Percentiles rank a stretch among this genome's conserved stretches.
Conservation (phyloP, 2,888 invertebrate genomes). For the Sarcophaga subvicina region DNA sequence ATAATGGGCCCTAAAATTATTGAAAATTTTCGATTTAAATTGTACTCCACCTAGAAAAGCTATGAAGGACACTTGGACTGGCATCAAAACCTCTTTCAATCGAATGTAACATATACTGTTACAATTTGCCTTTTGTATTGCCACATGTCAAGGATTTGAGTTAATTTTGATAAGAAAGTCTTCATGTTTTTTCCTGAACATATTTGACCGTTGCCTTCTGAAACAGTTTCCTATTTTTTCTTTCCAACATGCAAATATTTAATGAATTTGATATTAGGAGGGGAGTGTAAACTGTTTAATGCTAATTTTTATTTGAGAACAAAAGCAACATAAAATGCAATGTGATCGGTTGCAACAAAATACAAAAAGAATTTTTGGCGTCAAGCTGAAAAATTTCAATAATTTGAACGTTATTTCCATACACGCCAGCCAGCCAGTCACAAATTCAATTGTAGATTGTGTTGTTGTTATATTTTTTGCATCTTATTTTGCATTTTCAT, state of each 20-base stretch:
- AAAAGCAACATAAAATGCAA: neutral
- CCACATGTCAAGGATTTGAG: too few species aligned
- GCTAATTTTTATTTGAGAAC: slow-evolving; percentile 24
- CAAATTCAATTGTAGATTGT: slow-evolving; percentile 78
- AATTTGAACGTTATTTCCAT: slow-evolving; percentile 52
- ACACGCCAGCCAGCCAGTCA: slow-evolving; percentile 66
- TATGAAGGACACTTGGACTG: too few species aligned
- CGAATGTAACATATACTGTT: too few species aligned
- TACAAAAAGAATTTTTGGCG: slow-evolving; percentile 12
- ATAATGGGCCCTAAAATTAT: too few species aligned
- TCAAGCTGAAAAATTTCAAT: slow-evolving; percentile 47
- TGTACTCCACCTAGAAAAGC: too few species aligned
- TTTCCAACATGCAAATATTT: slow-evolving; percentile 24
- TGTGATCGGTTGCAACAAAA: neutral
- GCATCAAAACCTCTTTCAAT: too few species aligned
- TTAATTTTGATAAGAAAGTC: too few species aligned
- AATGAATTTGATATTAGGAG: slow-evolving; percentile 24
- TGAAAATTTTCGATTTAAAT: too few species aligned
- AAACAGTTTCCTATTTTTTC: slow-evolving; percentile 6
- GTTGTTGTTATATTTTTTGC: neutral
- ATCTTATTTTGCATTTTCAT: slow-evolving; percentile 65
- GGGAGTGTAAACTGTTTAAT: slow-evolving; percentile 34
- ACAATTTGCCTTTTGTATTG: too few species aligned
- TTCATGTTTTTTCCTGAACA: neutral
- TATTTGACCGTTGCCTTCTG: neutral